Percentiles rank a stretch among this genome's conserved stretches.
These are phyloP conservation scores for Brachirus orientalis DNA, from an alignment of 2,113 vertebrate genomes.

Conservation along the genomic window DNA sequence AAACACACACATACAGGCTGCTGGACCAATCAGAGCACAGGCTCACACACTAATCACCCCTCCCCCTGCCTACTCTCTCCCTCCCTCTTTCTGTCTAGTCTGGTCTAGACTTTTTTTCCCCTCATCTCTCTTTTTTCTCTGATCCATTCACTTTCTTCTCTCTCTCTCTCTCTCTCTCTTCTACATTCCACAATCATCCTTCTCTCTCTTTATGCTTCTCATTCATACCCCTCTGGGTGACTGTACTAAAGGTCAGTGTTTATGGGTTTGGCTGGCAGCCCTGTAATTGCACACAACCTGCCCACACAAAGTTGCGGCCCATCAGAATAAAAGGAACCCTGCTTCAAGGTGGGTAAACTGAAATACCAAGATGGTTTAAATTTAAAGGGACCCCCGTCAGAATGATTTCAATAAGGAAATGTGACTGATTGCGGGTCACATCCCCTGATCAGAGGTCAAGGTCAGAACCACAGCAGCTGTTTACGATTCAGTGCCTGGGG, in stretches of 20 bases:
- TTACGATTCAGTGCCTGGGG: constrained; percentile 1
- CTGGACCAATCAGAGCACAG: constrained; percentile 39
- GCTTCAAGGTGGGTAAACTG: background rate
- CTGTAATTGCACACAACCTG: constrained; percentile 34
- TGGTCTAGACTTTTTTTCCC: constrained; percentile 30
- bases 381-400: background rate
- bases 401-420: background rate
- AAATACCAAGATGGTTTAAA: constrained; percentile 4
- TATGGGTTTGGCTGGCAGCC: constrained; percentile 30
- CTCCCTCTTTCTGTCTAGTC: constrained; percentile 25
- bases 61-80: constrained; percentile 21
- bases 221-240: constrained; percentile 30
- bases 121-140: constrained; percentile 48
- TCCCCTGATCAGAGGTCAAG: constrained; percentile 5
- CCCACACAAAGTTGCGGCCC: background rate
- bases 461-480: background rate
- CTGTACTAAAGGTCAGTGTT: constrained; percentile 64
- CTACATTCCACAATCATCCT: constrained; percentile 51
- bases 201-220: constrained; percentile 23
- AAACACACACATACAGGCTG: constrained; percentile 25
- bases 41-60: constrained; percentile 56
- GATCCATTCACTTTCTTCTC: constrained; percentile 67
- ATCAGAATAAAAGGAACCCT: background rate
- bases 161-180: constrained; percentile 13
- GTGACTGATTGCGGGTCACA: background rate